Evolutionary conservation across 1,140 invertebrate genomes (phyloP).

Genomic region (Whitmania pigra): DNA sequence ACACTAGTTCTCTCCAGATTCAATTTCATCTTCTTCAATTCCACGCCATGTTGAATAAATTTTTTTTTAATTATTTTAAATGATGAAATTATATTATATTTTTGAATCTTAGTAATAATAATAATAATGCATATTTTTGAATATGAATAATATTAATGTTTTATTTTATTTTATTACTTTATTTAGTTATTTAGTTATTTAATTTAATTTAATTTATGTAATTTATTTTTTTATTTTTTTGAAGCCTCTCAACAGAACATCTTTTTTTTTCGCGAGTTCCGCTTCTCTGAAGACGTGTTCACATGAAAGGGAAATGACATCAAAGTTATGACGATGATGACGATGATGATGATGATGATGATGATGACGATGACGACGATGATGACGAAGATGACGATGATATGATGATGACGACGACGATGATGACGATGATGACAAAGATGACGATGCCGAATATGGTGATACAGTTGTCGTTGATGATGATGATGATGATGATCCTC

Average conservation of each 20-base stretch:
- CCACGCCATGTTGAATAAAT: too few relatives aligned
- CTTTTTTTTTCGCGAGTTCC: too few relatives aligned
- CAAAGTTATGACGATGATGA: background rate
- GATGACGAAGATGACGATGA: constrained; percentile 5
- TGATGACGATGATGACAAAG: background rate
- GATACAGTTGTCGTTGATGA: background rate
- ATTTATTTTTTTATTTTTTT: background rate
- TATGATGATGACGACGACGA: background rate
- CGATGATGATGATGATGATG: constrained; percentile 6
- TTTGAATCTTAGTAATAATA: background rate
- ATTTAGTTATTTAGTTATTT: too few relatives aligned
- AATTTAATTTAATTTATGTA: background rate
- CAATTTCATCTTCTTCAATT: too few relatives aligned
- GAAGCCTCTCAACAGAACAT: too few relatives aligned
- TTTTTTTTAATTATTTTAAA: too few relatives aligned
- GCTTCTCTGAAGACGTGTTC: too few relatives aligned
- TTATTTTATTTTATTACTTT: too few relatives aligned
- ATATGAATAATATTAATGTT: background rate
- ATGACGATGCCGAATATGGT: background rate
- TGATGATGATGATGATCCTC: constrained; percentile 9
- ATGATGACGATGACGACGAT: constrained; percentile 2
- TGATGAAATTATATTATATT: too few relatives aligned
- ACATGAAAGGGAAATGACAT: too few relatives aligned
- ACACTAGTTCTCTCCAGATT: too few relatives aligned
- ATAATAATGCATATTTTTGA: background rate